Conservation (phyloP, 2,113 vertebrate genomes). For the Hemiprocne comata region DNA sequence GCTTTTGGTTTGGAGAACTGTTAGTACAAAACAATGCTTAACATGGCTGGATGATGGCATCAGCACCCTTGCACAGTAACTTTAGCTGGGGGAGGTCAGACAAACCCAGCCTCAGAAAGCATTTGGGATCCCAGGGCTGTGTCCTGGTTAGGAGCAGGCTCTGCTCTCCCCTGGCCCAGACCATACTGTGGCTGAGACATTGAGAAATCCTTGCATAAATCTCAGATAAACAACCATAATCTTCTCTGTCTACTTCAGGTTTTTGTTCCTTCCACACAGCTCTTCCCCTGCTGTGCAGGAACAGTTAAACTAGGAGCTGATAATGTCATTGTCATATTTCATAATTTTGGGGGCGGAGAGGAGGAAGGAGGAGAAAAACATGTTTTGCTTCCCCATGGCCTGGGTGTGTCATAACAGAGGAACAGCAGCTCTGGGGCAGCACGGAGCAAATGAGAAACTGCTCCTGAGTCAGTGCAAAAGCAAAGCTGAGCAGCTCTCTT, state of each 20-base stretch:
- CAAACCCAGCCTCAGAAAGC: not conserved
- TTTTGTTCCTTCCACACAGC: not conserved
- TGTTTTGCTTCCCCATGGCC: conserved; percentile 3
- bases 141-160: not conserved
- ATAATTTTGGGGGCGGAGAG: conserved; percentile 1
- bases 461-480: not conserved
- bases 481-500: not conserved
- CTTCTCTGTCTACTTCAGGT: not conserved
- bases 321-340: not conserved
- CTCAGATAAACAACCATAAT: not conserved
- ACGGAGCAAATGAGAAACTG: not conserved
- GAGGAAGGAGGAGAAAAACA: conserved; percentile 22
- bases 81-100: not conserved
- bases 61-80: not conserved
- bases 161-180: not conserved
- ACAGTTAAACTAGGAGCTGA: not conserved
- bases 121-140: not conserved
- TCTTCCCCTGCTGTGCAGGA: not conserved
- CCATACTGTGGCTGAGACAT: not conserved
- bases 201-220: not conserved
- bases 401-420: not conserved
- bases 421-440: not conserved
- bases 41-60: not conserved
- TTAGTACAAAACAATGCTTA: not conserved
- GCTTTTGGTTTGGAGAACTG: not conserved